A percentile compares a stretch with the other conserved stretches of the same genome.
phyloP scores from a whole-genome alignment of 2,888 invertebrate genomes.

The Acleris holmiana region DNA sequence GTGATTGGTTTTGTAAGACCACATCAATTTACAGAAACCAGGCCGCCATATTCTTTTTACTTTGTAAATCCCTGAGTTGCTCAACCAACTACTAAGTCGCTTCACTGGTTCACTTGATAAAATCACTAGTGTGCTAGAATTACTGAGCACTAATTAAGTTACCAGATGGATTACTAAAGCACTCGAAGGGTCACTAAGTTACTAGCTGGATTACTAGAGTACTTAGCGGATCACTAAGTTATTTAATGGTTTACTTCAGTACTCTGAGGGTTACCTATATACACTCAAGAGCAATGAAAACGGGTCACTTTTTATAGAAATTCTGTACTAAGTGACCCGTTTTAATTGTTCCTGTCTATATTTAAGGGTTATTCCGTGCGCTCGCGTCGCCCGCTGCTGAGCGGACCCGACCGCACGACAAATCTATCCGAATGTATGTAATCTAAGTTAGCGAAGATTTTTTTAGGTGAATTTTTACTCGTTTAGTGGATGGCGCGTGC shows the following conservation, averaged over 20 bases:
- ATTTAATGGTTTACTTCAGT: slow-evolving; percentile 12
- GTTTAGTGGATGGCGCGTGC: slow-evolving; percentile 79
- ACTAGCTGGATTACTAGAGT: background rate
- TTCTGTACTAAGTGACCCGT: no score
- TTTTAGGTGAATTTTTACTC: slow-evolving; percentile 81
- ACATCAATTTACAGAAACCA: no score
- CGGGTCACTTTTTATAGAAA: no score
- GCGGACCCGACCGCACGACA: slow-evolving; percentile 43
- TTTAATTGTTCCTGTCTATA: no score
- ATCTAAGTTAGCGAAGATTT: slow-evolving; percentile 74
- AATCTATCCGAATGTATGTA: slow-evolving; percentile 67
- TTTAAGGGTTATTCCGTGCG: slow-evolving; percentile 14
- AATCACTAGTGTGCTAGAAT: no score
- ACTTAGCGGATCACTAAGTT: slow-evolving; percentile 5
- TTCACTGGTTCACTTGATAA: no score
- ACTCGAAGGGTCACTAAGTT: background rate
- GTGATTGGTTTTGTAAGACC: no score
- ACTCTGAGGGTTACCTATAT: slow-evolving; percentile 13
- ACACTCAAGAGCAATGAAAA: no score
- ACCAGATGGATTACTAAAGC: background rate
- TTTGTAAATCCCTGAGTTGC: no score
- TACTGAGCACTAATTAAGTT: no score
- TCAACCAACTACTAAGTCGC: no score
- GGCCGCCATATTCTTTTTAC: no score
- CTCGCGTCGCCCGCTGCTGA: slow-evolving; percentile 39